These are phyloP conservation scores for Ptyas mucosa DNA, from an alignment of 2,113 vertebrate genomes.

Conservation along the genomic window DNA sequence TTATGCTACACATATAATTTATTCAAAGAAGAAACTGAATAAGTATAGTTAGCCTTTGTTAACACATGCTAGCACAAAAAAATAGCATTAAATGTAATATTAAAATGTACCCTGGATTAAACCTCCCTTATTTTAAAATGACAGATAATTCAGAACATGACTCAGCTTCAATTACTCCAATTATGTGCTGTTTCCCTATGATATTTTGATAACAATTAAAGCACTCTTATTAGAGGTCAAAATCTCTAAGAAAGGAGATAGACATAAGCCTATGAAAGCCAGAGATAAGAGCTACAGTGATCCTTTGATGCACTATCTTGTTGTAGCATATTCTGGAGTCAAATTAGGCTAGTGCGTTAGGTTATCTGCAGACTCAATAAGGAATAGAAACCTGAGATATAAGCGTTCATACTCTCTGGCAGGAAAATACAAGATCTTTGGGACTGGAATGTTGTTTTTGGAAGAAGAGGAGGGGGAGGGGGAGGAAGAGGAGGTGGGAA, in stretches of 20 bases:
- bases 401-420: not conserved
- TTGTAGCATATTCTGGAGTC: not conserved
- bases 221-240: slow-evolving; percentile 12
- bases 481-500: rapidly evolving
- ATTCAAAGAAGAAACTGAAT: slow-evolving; percentile 17
- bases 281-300: not conserved
- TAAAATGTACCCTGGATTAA: slow-evolving; percentile 22
- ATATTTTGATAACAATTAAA: slow-evolving; percentile 25
- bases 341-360: not conserved
- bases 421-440: not conserved
- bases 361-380: slow-evolving; percentile 10
- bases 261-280: not conserved
- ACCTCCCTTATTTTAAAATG: slow-evolving; percentile 28
- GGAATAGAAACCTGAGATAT: not conserved
- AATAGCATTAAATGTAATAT: slow-evolving; percentile 29
- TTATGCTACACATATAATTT: not conserved
- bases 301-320: not conserved
- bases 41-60: slow-evolving; percentile 10
- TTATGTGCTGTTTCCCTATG: slow-evolving; percentile 20
- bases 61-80: not conserved
- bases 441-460: not conserved
- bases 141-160: slow-evolving; percentile 13
- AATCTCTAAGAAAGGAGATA: not conserved
- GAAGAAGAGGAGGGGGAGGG: rapidly evolving
- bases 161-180: slow-evolving; percentile 39